Base-by-base conservation (phyloP, 2,888 invertebrate genomes). In the Pelosia muscerda region DNA sequence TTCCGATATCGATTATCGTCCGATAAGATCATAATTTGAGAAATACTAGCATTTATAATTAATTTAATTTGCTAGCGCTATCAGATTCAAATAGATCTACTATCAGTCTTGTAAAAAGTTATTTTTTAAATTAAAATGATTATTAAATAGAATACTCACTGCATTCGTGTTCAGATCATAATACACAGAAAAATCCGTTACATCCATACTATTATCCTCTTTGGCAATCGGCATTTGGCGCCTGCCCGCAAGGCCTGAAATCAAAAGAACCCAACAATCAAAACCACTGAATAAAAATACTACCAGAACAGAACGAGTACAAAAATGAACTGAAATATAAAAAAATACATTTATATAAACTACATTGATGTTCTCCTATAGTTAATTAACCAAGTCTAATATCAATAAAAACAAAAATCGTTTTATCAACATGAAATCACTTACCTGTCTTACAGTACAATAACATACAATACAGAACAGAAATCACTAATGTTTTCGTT, bases 141-240 rank as follows among this genome's bases (percentile, higher is more conserved):
- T 10, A 22, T 3, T 13, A 22, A 28, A 53, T n/a, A 10, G 5
- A n/a, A 15, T 19, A 72, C 76, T 85, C 78, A 95, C 95, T 87
- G 93, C 85, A 77, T 95, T 95, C n/a, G 93, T 90, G 23, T 90
- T 84, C 53, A 93, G 71, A 74, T 94, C 91, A 71, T 95, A 95
- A 81, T 94, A 95, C 58, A 95, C 86, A 0, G 95, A 95, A 73
- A 95, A 92, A 69, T 95, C 95, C 2, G 94, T 81, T 0, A 95
- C 92, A 75, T 95, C 95, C 90, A 95, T 93, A 10, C 87, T 84
- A 67, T 90, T 85, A 60, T 89, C 89, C n/a, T 84, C 81, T 71
- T 84, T 71, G 72, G 80, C 75, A 13, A 31, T 49, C 26, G 63
- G 54, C 54, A 25, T 66, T 34, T 38, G 59, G 8, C 59, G 66